phyloP scores from a whole-genome alignment of 2,113 vertebrate genomes.

The Cephalopholis sonnerati region DNA sequence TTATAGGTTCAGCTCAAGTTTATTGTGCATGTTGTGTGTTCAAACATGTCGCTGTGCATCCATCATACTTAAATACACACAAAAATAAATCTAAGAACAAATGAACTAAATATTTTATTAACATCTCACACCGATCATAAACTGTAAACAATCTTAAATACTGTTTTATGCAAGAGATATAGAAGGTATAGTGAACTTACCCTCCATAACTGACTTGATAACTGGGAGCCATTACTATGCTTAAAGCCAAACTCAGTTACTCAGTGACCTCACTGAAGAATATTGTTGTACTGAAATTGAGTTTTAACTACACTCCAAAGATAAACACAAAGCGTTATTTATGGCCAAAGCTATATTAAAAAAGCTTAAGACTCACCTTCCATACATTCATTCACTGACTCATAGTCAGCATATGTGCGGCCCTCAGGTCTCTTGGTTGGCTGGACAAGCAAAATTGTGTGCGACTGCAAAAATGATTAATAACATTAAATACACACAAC shows the following conservation, averaged over 20 bases:
- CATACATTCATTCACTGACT: slow-evolving; percentile 99
- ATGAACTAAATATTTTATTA: too few relatives aligned
- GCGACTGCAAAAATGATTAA: slow-evolving; percentile 86
- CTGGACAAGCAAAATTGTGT: slow-evolving; percentile 98
- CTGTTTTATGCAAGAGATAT: background rate
- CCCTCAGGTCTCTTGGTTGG: slow-evolving; percentile 98
- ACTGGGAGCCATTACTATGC: background rate
- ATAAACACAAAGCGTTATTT: background rate
- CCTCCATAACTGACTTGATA: background rate
- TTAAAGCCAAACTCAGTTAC: background rate
- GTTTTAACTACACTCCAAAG: background rate
- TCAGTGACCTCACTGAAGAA: background rate
- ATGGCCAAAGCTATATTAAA: background rate
- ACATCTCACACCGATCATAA: background rate
- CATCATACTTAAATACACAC: background rate
- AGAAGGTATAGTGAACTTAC: background rate
- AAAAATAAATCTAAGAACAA: slow-evolving; percentile 1
- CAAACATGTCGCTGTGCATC: background rate
- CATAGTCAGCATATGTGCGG: slow-evolving; percentile 97
- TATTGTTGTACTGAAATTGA: background rate
- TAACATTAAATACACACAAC: slow-evolving; percentile 32
- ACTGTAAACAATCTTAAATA: background rate
- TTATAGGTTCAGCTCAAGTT: background rate
- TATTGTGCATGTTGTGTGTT: background rate
- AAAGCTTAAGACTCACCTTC: slow-evolving; percentile 87